phyloP scores from a whole-genome alignment of 2,888 invertebrate genomes.

The Platynereis dumerilii region DNA sequence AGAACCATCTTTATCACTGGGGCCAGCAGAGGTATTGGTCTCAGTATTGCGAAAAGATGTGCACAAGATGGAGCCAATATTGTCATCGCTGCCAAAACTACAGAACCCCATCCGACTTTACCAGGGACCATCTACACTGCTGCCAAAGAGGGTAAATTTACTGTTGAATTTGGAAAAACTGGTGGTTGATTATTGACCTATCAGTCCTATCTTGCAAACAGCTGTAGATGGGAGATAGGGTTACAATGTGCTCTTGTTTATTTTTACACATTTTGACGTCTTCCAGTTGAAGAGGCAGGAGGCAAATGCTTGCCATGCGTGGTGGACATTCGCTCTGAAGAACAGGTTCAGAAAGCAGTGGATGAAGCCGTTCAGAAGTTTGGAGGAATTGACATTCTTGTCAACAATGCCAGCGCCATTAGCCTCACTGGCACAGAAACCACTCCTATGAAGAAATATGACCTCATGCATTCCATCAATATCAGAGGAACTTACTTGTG shows the following conservation, averaged over 20 bases:
- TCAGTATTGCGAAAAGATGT: constrained; percentile 86
- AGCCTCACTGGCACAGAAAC: constrained; percentile 72
- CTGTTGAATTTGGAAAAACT: neutral
- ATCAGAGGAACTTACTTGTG: constrained; percentile 93
- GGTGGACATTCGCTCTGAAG: constrained; percentile 86
- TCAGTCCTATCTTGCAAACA: neutral
- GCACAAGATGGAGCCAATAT: constrained; percentile 90
- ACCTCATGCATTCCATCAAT: constrained; percentile 94
- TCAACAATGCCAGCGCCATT: constrained; percentile 98
- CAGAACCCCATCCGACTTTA: constrained; percentile 86
- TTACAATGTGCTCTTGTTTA: too few relatives aligned
- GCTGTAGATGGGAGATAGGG: neutral
- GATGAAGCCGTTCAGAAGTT: constrained; percentile 78
- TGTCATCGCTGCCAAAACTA: constrained; percentile 90
- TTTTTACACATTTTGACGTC: too few relatives aligned
- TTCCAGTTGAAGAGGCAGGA: constrained; percentile 82
- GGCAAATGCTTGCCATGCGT: constrained; percentile 86
- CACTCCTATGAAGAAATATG: constrained; percentile 95
- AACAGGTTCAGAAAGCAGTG: constrained; percentile 67
- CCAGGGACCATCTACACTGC: constrained; percentile 91
- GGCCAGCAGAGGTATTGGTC: constrained; percentile 94
- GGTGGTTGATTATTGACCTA: neutral
- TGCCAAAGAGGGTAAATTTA: constrained; percentile 83
- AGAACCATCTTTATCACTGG: constrained; percentile 94
- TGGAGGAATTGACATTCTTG: constrained; percentile 90